Base-by-base conservation (phyloP, 2,797 vertebrate species). In the Crenichthys baileyi region DNA sequence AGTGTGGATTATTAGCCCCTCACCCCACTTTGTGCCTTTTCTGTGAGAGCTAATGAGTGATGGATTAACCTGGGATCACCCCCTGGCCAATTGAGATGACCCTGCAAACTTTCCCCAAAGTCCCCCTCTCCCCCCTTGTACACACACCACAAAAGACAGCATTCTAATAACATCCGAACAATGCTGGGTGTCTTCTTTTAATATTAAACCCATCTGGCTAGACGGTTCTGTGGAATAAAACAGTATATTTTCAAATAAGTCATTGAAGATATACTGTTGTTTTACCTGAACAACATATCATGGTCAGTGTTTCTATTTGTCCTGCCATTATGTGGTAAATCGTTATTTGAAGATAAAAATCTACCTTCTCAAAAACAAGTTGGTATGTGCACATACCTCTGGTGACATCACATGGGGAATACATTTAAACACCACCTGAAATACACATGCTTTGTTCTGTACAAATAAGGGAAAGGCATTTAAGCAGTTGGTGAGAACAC, bases 81-180 rank as follows among this genome's bases (percentile, higher is more conserved):
- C 86, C 90, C 88, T 83, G 85, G 92, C 88, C 91, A 93, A 93
- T 92, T 92, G 92, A 93, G 89, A 93, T 93, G 94, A 95, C 92
- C 92, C 87, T 4, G 5, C 88, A 90, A 92, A 93, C 85, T 84
- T 92, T 89, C 85, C 84, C 70, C 5, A n/a, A 44, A 72, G 78
- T 73, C 78, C 29, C 29, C 29, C 16, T 15, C 65, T 58, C 83
- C 81, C 76, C 79, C 76, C 73, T 83, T 60, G 81, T 70, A 81
- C 73, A 79, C 70, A 55, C 80, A 79, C 76, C 78, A 72, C 73
- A 84, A 56, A 82, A 83, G 76, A 71, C 83, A 75, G 80, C 90
- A 90, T 91, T 92, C 91, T 89, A 81, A 79, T 84, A 80, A 80
- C 77, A 67, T 53, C 58, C 70, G 78, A 80, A 84, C 80, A 83